phyloP scores from a whole-genome alignment of 1,140 invertebrate genomes.

The Heliconius melpomene region DNA sequence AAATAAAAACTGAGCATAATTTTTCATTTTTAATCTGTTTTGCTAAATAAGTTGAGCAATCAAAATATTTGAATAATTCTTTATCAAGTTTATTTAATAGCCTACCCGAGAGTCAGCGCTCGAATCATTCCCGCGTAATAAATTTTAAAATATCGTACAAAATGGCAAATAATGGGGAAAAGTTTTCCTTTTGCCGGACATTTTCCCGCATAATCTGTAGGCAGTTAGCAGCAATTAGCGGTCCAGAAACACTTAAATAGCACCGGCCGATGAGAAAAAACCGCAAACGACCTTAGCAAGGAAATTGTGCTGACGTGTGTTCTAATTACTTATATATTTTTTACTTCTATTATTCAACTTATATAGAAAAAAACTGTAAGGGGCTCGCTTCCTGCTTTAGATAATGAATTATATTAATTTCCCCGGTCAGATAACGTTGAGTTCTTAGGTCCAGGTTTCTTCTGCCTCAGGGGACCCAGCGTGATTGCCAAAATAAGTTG shows the following conservation, averaged over 20 bases:
- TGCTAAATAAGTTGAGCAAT: constrained; percentile 3
- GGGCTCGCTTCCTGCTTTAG: too few relatives aligned
- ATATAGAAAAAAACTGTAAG: not conserved
- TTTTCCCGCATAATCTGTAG: constrained; percentile 7
- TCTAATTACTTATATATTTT: not conserved
- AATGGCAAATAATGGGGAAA: constrained; percentile 3
- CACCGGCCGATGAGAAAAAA: constrained; percentile 1
- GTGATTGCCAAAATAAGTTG: too few relatives aligned
- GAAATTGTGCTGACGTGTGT: constrained; percentile 4
- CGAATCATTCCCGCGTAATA: constrained; percentile 3
- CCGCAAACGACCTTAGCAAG: constrained; percentile 1
- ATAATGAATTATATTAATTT: too few relatives aligned
- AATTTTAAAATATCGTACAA: constrained; percentile 12
- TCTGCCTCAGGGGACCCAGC: too few relatives aligned
- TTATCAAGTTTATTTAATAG: constrained; percentile 7
- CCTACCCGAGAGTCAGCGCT: not conserved
- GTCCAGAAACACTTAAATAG: constrained; percentile 12
- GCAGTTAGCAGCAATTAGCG: constrained; percentile 10
- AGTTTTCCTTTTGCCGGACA: constrained; percentile 9
- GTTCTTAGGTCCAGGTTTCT: too few relatives aligned
- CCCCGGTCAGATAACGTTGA: too few relatives aligned
- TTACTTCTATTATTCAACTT: not conserved
- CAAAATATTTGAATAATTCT: constrained; percentile 14
- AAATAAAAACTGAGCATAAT: not conserved
- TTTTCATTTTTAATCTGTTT: not conserved